Evolutionary conservation across 1,140 invertebrate genomes (phyloP).

Genomic region (fruit fly (Drosophila melanogaster)): Release_6_plus_ISO1_MT NC_004354.4:12275501-12276000

Average conservation of each 20-base stretch:
- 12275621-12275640: not conserved
- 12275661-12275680: conserved; percentile 53
- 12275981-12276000: not conserved
- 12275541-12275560: conserved; percentile 51
- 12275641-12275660: conserved; percentile 40
- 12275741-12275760: conserved; percentile 43
- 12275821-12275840: conserved; percentile 20
- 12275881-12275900: conserved; percentile 51
- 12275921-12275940: conserved; percentile 76
- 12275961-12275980: not conserved
- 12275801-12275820: not conserved
- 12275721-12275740: conserved; percentile 43
- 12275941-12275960: conserved; percentile 32
- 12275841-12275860: conserved; percentile 51
- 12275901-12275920: conserved; percentile 76
- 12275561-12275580: conserved; percentile 1
- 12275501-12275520: conserved; percentile 47
- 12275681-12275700: conserved; percentile 47
- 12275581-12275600: too few species aligned
- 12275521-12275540: conserved; percentile 52
- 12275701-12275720: conserved; percentile 41
- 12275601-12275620: not conserved
- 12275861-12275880: conserved; percentile 67
- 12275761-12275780: conserved; percentile 18
- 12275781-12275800: not conserved